Conservation (phyloP, 1,140 invertebrate genomes). For the Drosophila kepulauana region DNA sequence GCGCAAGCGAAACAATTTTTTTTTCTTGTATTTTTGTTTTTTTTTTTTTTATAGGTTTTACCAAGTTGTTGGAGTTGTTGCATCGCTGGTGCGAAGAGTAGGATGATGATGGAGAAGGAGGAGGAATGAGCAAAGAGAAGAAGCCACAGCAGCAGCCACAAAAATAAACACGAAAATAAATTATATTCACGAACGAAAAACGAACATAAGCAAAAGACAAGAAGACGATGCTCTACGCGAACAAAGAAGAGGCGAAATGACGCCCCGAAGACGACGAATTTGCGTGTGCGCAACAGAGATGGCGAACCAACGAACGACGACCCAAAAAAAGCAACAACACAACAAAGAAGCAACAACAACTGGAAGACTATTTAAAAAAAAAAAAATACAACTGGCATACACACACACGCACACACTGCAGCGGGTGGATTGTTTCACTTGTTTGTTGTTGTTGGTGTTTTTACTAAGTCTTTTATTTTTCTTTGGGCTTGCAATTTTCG, state of each 20-base stretch:
- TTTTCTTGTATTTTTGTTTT: constrained; percentile 24
- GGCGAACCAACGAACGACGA: constrained; percentile 43
- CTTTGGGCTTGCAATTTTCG: constrained; percentile 47
- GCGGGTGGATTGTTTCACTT: constrained; percentile 45
- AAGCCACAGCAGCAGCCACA: constrained; percentile 44
- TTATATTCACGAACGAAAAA: constrained; percentile 76
- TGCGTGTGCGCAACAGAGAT: constrained; percentile 67
- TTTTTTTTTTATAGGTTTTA: constrained; percentile 19
- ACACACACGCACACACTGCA: constrained; percentile 25
- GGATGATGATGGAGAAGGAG: constrained; percentile 23
- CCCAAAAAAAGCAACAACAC: constrained; percentile 52
- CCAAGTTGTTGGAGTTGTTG: constrained; percentile 37
- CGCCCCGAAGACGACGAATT: constrained; percentile 32
- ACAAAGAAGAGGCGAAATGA: constrained; percentile 58
- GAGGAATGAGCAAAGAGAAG: constrained; percentile 22
- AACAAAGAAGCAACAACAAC: constrained; percentile 45
- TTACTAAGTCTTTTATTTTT: constrained; percentile 40
- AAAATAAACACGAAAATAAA: constrained; percentile 73
- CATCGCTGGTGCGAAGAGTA: constrained; percentile 18
- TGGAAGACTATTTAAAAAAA: constrained; percentile 29
- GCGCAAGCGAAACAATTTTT: constrained; percentile 43
- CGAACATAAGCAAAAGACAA: constrained; percentile 67
- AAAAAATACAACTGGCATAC: constrained; percentile 10
- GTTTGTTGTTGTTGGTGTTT: constrained; percentile 34
- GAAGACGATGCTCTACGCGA: constrained; percentile 60